These are phyloP conservation scores for Nasonia vitripennis DNA, from an alignment of 1,140 invertebrate species.

Conservation along the genomic window DNA sequence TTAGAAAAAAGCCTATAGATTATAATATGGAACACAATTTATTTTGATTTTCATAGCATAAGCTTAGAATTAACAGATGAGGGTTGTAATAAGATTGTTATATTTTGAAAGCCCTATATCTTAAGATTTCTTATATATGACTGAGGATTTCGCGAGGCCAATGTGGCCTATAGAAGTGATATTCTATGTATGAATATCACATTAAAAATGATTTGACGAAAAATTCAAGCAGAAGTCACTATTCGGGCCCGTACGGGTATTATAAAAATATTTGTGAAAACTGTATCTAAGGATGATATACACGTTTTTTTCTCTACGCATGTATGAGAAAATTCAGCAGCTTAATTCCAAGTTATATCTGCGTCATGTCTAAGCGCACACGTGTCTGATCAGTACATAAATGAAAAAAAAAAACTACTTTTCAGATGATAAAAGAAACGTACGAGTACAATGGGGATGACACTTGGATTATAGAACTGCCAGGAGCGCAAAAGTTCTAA, in stretches of 20 bases:
- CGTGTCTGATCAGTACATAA: slow-evolving; percentile 38
- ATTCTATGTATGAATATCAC: background rate
- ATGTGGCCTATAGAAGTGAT: too few relatives aligned
- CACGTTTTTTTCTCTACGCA: background rate
- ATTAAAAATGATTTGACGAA: background rate
- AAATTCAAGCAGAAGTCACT: background rate
- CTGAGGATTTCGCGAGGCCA: background rate
- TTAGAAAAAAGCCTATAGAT: too few relatives aligned
- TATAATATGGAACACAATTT: too few relatives aligned
- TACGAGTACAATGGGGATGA: slow-evolving; percentile 26
- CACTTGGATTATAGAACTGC: slow-evolving; percentile 57
- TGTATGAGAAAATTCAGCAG: slow-evolving; percentile 16
- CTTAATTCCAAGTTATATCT: slow-evolving; percentile 38
- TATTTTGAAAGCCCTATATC: too few relatives aligned
- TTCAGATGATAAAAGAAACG: slow-evolving; percentile 30
- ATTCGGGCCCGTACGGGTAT: background rate
- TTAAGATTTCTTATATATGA: background rate
- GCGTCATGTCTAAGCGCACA: slow-evolving; percentile 56
- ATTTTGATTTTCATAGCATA: too few relatives aligned
- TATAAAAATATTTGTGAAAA: background rate
- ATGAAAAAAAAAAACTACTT: slow-evolving; percentile 33
- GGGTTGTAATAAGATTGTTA: too few relatives aligned
- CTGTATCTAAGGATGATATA: background rate
- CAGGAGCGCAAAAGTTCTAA: slow-evolving; percentile 63
- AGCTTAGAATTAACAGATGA: too few relatives aligned